phyloP scores from a whole-genome alignment of 1,140 invertebrate species.

The Lithobius niger region DNA sequence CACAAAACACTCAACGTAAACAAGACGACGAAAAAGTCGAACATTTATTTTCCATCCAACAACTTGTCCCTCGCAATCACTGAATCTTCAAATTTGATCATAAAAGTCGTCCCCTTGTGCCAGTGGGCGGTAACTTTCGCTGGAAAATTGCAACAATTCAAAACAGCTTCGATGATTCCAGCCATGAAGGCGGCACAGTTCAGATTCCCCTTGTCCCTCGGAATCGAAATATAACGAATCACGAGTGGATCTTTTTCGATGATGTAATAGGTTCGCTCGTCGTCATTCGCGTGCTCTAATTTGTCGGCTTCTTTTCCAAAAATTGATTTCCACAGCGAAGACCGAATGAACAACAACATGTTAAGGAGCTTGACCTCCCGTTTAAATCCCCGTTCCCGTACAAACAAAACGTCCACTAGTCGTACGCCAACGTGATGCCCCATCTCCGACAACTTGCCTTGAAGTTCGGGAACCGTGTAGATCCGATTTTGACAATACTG shows the following conservation, averaged over 20 bases:
- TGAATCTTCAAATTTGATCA: slow-evolving; percentile 95
- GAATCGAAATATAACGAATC: slow-evolving; percentile 94
- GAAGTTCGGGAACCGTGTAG: slow-evolving; percentile 85
- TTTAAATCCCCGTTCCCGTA: slow-evolving; percentile 85
- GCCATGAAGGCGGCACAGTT: slow-evolving; percentile 98
- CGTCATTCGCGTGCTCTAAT: slow-evolving; percentile 95
- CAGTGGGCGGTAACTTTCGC: slow-evolving; percentile 94
- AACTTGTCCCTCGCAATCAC: slow-evolving; percentile 87
- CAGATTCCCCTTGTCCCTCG: slow-evolving; percentile 90
- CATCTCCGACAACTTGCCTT: slow-evolving; percentile 84
- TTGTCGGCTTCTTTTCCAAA: slow-evolving; percentile 98
- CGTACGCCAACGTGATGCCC: slow-evolving; percentile 89
- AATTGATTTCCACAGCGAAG: slow-evolving; percentile 91
- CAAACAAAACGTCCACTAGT: slow-evolving; percentile 82
- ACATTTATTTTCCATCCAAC: slow-evolving; percentile 61
- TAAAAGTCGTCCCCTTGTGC: slow-evolving; percentile 98
- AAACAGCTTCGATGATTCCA: slow-evolving; percentile 91
- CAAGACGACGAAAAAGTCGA: too few species aligned
- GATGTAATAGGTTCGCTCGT: slow-evolving; percentile 93
- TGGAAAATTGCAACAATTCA: slow-evolving; percentile 87
- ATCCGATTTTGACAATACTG: slow-evolving; percentile 96
- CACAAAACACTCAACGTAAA: too few species aligned
- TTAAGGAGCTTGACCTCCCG: slow-evolving; percentile 90
- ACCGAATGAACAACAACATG: slow-evolving; percentile 90
- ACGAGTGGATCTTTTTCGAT: slow-evolving; percentile 97